Base-by-base conservation (phyloP, 2,113 vertebrate species). In the Hucho hucho region DNA sequence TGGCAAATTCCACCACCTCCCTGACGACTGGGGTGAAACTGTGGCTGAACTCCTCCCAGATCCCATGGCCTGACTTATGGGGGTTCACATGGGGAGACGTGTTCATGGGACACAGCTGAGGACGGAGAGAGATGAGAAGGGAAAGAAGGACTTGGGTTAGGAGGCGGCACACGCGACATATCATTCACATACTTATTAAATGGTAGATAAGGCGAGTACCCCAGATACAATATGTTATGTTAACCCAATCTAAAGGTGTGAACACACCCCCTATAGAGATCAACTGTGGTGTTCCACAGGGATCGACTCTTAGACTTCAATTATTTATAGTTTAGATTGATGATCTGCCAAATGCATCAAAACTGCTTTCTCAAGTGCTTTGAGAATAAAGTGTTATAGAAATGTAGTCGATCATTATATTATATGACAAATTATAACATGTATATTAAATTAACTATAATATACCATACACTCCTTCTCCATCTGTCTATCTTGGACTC, bases 1-100 rank as follows among this genome's bases (percentile, higher is more conserved):
- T 99, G 81, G 96, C 96, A 26, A 99, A 98, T 80, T 99, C 97
- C 81, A 98, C 97, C 83, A 99, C 97, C 89, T 99, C 97, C 80
- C 97, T 95, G 77, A 99, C 97, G 0, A 96, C 97, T 0, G 97
- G 96, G 18, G 96, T 98, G 90, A 99, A 99, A 87, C 96, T 98
- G 92, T 96, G 92, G 11, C 96, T 97, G 87, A 99, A 99, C 84
- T 98, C 96, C 91, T 97, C 95, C 97, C 97, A 99, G 79, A 98
- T 92, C 87, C 96, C 93, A 75, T 97, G 96, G 67, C 96, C 96
- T 1, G 95, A 96, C 84, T 96, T 98, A 78, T 93, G 93, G 64
- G 96, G 95, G 86, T 97, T 95, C 90, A 98, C 96, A 0, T 93
- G 90, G 0, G 97, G 96, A 77, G 96, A 96, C 71, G 93, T 95